These are phyloP conservation scores for Cladopsammia gracilis DNA, from an alignment of 64 coral and sea anemone species.

Conservation along the genomic window DNA sequence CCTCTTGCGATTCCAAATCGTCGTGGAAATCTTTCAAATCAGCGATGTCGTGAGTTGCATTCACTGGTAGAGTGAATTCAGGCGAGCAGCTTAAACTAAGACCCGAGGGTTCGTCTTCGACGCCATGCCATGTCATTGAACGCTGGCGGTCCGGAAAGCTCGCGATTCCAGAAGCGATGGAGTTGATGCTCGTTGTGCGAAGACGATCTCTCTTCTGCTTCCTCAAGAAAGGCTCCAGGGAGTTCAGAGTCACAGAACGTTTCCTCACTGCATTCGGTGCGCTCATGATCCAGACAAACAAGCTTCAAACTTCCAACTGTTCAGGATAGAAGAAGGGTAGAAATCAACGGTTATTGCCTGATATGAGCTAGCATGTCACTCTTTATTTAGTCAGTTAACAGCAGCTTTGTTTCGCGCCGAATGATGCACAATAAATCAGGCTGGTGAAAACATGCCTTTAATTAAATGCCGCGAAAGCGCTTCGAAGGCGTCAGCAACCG, in stretches of 20 bases:
- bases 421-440: neutral
- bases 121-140: slow-evolving; percentile 83
- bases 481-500: slow-evolving; percentile 2
- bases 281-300: slow-evolving; percentile 1
- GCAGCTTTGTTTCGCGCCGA: neutral
- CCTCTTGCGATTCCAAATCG: slow-evolving; percentile 64
- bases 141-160: slow-evolving; percentile 32
- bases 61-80: neutral
- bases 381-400: neutral
- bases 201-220: slow-evolving; percentile 41
- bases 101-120: slow-evolving; percentile 7
- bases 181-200: slow-evolving; percentile 63
- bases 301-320: neutral
- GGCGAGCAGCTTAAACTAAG: neutral
- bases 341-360: neutral
- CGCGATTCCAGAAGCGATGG: slow-evolving; percentile 73
- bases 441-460: neutral
- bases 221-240: slow-evolving; percentile 63
- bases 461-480: neutral
- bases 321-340: neutral
- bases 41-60: slow-evolving; percentile 43
- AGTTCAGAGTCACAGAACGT: slow-evolving; percentile 59
- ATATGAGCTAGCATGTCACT: neutral
- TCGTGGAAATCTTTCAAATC: slow-evolving; percentile 80
- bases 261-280: slow-evolving; percentile 10